Evolutionary conservation across 2,797 vertebrate species (phyloP).

Genomic region (Pachyuromys duprasi): DNA sequence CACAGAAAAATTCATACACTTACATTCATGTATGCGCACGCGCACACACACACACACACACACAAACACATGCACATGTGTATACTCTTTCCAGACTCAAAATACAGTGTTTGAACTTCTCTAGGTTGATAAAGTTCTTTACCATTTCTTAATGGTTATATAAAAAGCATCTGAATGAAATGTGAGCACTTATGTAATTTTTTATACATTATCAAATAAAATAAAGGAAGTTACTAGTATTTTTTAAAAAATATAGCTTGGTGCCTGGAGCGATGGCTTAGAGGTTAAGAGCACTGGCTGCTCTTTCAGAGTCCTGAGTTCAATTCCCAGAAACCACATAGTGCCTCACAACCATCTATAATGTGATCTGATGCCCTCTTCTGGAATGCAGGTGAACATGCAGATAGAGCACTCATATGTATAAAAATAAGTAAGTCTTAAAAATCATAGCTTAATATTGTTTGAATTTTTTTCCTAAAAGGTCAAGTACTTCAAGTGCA

Average conservation of each 20-base stretch:
- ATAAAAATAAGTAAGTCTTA: too few species aligned
- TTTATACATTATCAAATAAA: not conserved
- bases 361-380: too few species aligned
- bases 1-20: too few species aligned
- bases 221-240: not conserved
- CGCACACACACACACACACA: accelerated
- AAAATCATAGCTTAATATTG: not conserved
- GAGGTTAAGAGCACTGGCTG: too few species aligned
- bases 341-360: too few species aligned
- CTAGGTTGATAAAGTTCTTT: not conserved
- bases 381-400: not conserved
- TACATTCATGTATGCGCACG: too few species aligned
- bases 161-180: not conserved
- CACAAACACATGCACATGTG: accelerated
- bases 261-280: too few species aligned
- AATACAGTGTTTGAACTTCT: slow-evolving; percentile 19
- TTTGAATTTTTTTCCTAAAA: not conserved
- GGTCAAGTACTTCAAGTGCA: not conserved
- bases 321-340: too few species aligned
- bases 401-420: too few species aligned
- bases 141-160: not conserved
- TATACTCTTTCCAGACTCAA: not conserved
- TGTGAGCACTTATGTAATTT: not conserved
- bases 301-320: too few species aligned
- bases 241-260: not conserved